Evolutionary conservation across 2,113 vertebrate species (phyloP).

Genomic region (Podiceps cristatus): DNA sequence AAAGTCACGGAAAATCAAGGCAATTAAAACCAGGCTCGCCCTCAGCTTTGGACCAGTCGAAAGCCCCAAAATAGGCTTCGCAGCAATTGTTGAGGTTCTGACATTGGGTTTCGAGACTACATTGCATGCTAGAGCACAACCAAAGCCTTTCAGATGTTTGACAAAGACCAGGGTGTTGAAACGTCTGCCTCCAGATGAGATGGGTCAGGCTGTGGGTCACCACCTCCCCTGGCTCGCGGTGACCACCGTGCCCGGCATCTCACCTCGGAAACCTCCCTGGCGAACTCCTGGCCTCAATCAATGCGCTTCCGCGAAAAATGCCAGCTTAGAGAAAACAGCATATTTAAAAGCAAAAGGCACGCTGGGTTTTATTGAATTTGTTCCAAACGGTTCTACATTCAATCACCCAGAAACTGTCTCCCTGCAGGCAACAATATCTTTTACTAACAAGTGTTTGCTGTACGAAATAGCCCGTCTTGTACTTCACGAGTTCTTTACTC

Average conservation of each 20-base stretch:
- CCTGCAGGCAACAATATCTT: slow-evolving; percentile 11
- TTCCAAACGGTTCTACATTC: slow-evolving; percentile 21
- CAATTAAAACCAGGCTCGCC: neutral
- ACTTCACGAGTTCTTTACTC: neutral
- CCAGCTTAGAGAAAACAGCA: neutral
- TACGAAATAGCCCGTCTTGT: neutral
- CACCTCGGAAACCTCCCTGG: neutral
- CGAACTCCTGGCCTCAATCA: neutral
- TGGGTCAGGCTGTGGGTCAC: neutral
- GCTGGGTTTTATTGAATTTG: neutral
- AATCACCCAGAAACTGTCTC: slow-evolving; percentile 37
- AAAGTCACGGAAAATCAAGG: neutral
- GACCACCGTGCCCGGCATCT: accelerated
- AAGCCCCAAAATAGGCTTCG: neutral
- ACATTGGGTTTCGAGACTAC: neutral
- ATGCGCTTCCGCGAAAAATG: accelerated
- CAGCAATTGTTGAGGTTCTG: neutral
- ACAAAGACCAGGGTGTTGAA: neutral
- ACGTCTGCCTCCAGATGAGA: neutral
- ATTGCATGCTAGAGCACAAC: neutral
- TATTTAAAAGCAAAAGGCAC: slow-evolving; percentile 18
- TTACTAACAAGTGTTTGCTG: neutral
- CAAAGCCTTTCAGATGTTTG: neutral
- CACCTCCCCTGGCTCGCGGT: neutral
- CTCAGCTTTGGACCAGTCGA: neutral